Evolutionary conservation across 2,888 invertebrate species (phyloP).

Genomic region (Agrochola circellaris): DNA sequence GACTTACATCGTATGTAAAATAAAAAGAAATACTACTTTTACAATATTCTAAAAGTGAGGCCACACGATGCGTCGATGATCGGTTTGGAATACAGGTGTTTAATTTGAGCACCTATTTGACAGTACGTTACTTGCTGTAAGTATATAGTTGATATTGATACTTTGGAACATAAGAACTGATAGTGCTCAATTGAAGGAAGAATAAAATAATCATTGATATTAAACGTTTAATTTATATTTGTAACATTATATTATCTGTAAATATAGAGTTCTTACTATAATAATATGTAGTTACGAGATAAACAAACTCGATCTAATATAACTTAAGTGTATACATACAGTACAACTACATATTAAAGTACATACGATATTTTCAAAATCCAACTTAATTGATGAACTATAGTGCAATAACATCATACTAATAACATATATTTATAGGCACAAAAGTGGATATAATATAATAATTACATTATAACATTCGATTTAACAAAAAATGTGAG

Average conservation of each 20-base stretch:
- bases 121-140: background rate
- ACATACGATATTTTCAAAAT: constrained; percentile 82
- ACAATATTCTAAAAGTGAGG: too few species aligned
- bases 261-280: constrained; percentile 90
- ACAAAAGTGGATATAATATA: constrained; percentile 84
- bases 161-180: background rate
- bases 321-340: constrained; percentile 83
- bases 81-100: background rate
- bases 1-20: too few species aligned
- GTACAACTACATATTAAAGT: constrained; percentile 83
- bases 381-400: constrained; percentile 83
- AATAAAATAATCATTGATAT: constrained; percentile 73
- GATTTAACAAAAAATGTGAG: constrained; percentile 81
- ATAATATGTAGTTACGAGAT: constrained; percentile 85
- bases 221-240: constrained; percentile 90
- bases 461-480: constrained; percentile 81
- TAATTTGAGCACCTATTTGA: background rate
- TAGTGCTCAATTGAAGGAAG: background rate
- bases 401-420: constrained; percentile 84
- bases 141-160: background rate
- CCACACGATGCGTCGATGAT: too few species aligned
- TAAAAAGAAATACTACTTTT: too few species aligned
- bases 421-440: constrained; percentile 85
- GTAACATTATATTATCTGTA: constrained; percentile 91
- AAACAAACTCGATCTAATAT: constrained; percentile 88